Percentiles rank a stretch among this genome's conserved stretches.
phyloP scores from a whole-genome alignment of 2,888 invertebrate species.

The Acanthosoma haemorrhoidale region DNA sequence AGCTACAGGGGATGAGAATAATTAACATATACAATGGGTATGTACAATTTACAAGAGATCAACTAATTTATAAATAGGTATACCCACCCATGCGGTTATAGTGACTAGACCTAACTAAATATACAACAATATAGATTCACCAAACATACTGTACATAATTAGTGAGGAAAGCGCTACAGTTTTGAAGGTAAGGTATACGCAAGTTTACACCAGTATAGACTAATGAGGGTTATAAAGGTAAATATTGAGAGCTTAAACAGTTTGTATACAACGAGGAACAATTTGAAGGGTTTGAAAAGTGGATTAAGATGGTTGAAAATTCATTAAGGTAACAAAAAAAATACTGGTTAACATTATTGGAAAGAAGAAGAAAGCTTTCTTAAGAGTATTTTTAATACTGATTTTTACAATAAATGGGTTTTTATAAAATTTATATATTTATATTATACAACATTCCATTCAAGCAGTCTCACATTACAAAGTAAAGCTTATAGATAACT shows the following conservation, averaged over 20 bases:
- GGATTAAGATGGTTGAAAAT: too few species aligned
- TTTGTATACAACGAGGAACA: too few species aligned
- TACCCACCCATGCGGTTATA: neutral
- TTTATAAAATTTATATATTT: neutral
- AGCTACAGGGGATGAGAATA: neutral
- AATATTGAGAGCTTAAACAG: too few species aligned
- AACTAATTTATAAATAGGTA: neutral
- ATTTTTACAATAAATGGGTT: neutral
- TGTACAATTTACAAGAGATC: neutral
- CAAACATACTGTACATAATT: neutral
- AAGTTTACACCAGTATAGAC: too few species aligned
- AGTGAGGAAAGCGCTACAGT: neutral
- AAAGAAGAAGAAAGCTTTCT: too few species aligned
- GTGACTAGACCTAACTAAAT: neutral
- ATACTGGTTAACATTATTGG: too few species aligned
- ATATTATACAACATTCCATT: neutral
- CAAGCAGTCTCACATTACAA: neutral
- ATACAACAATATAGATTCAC: neutral
- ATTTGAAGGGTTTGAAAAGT: too few species aligned
- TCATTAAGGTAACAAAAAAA: too few species aligned
- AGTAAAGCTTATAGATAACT: neutral
- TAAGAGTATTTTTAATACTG: too few species aligned
- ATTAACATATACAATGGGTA: neutral
- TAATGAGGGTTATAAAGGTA: too few species aligned
- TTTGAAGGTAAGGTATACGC: too few species aligned